These are phyloP conservation scores for Falco columbarius DNA, from an alignment of 2,797 vertebrate species.

Conservation along the genomic window DNA sequence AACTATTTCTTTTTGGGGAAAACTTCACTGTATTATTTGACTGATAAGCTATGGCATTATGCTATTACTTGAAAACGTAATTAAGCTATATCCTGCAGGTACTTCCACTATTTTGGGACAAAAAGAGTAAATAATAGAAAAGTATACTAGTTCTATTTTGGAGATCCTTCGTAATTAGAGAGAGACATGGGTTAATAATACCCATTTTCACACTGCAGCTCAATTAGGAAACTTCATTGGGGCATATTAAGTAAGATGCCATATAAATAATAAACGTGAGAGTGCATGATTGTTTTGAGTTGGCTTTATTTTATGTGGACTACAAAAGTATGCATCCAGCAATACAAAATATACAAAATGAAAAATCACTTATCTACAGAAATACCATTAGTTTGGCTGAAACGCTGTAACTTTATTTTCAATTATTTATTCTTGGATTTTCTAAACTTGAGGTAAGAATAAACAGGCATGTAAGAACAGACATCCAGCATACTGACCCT, in stretches of 20 bases:
- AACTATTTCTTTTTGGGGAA: background rate
- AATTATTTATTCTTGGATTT: background rate
- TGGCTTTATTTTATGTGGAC: conserved; percentile 21
- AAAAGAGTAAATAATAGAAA: background rate
- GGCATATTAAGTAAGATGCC: background rate
- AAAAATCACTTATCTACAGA: background rate
- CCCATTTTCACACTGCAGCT: background rate
- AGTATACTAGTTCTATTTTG: background rate
- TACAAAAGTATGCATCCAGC: background rate
- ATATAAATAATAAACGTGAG: conserved; percentile 28
- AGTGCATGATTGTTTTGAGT: background rate
- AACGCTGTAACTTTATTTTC: background rate
- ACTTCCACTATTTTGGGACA: background rate
- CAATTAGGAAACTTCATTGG: background rate
- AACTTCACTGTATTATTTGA: background rate
- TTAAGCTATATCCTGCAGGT: background rate
- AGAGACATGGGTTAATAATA: background rate
- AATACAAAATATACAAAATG: conserved; percentile 9
- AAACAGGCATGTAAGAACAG: background rate
- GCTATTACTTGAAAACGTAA: background rate
- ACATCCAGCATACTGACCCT: background rate
- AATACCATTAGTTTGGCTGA: background rate
- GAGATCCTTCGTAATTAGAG: background rate
- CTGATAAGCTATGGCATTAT: background rate
- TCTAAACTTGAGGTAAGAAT: background rate